Conservation (phyloP, 2,797 vertebrate genomes). For the Macrochelys suwanniensis region DNA sequence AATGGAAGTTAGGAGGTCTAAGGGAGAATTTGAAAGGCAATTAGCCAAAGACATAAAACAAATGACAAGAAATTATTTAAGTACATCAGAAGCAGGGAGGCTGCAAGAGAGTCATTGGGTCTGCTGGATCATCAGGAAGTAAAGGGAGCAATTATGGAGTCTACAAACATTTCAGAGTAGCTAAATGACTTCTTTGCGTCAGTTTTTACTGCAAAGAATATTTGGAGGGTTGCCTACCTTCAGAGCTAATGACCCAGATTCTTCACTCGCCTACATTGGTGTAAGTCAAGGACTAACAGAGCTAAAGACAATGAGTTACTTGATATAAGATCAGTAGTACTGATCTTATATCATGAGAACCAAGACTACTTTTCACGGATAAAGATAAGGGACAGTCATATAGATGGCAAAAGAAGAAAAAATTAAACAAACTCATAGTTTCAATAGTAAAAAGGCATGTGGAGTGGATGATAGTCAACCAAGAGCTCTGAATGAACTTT, state of each 20-base stretch:
- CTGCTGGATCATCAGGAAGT: neutral
- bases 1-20: neutral
- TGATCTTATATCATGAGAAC: neutral
- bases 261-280: neutral
- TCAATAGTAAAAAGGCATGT: neutral
- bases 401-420: neutral
- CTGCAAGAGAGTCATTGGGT: neutral
- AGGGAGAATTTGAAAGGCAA: conserved; percentile 22
- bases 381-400: neutral
- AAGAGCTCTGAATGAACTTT: neutral
- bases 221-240: neutral
- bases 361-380: neutral
- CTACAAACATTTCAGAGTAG: neutral
- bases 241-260: neutral
- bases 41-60: conserved; percentile 13
- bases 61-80: conserved; percentile 19
- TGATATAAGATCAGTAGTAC: neutral
- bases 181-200: conserved; percentile 1
- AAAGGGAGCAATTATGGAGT: neutral
- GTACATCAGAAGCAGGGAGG: conserved; percentile 14
- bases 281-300: neutral
- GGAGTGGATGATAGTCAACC: neutral
- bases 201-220: neutral
- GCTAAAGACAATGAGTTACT: neutral
- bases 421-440: neutral